Percentiles rank a stretch among this genome's conserved stretches.
Conservation (phyloP, 2,797 vertebrate species). For the Octomys mimax region DNA sequence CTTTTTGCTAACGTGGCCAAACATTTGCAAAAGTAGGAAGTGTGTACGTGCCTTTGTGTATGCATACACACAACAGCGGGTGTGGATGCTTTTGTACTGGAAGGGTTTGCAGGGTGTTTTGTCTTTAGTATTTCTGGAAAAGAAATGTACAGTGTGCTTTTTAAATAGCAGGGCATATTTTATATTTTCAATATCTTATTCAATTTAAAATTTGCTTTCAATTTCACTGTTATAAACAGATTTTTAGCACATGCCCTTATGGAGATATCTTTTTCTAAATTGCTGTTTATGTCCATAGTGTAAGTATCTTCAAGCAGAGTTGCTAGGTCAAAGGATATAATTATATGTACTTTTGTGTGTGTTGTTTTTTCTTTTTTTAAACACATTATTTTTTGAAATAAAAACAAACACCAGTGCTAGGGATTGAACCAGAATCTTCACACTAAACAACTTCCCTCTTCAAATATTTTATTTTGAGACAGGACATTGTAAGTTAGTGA, state of each 20-base stretch:
- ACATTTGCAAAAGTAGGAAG: neutral
- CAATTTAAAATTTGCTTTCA: slow-evolving; percentile 40
- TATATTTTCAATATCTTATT: slow-evolving; percentile 10
- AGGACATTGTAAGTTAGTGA: neutral
- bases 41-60: neutral
- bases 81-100: neutral
- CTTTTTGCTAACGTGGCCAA: slow-evolving; percentile 23
- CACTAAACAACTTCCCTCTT: neutral
- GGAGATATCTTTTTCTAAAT: neutral
- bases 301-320: slow-evolving; percentile 39
- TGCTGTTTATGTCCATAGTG: neutral
- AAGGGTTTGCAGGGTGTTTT: slow-evolving; percentile 33
- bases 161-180: slow-evolving; percentile 4
- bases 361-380: neutral
- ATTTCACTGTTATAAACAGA: neutral
- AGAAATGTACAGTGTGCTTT: neutral
- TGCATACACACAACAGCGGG: neutral
- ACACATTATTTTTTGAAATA: too few species aligned
- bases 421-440: neutral
- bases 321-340: slow-evolving; percentile 25
- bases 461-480: neutral
- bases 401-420: neutral
- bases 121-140: slow-evolving; percentile 20
- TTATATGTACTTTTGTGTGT: slow-evolving; percentile 8
- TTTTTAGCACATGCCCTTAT: neutral